Base-by-base conservation (phyloP, 2,113 vertebrate genomes). In the Cyrtonyx montezumae region DNA sequence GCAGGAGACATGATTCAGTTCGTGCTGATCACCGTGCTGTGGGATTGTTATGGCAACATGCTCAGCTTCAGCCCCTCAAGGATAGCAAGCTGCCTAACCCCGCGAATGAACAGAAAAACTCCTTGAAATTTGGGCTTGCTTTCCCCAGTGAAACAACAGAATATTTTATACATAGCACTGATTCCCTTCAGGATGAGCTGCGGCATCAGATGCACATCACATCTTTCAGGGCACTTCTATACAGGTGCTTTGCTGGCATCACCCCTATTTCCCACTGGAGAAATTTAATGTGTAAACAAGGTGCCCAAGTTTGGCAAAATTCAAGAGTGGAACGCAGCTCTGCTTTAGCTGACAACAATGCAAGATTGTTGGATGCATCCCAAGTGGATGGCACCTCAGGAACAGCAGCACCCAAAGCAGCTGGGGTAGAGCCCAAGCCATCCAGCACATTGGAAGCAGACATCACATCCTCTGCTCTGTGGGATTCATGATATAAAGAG, bases 31-130 rank as follows among this genome's bases (percentile, higher is more conserved):
- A n/a, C 65, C 80, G 37, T 70, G 49, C 70, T 46, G 18, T 56
- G 53, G 87, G 75, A n/a, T 40, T 89, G 61, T 76, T 91, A 58
- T 16, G 82, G 79, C 79, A 95, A 95, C 59, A 73, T 0, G 1
- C n/a, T 84, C 76, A 56, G 23, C 28, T 87, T 63, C 76, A 88
- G 65, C 18, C 65, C 45, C 68, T 86, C 55, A 22, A 74, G 73
- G 77, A 90, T 18, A 59, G 23, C 59, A 85, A 90, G 90, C n/a
- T 55, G 71, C 49, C 3, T 1, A 76, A 6, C 8, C 25, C 15
- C 28, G 46, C 66, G 70, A 17, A 20, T 30, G 65, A 19, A 30
- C 65, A 22, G 32, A 32, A 67, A 67, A 28, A n/a, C 42, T 45
- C 13, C 42, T n/a, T 20, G 21, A 45, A 46, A 21, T 20, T 42